phyloP scores from a whole-genome alignment of 2,113 vertebrate species.

The pig (Sus scrofa) region DNA sequence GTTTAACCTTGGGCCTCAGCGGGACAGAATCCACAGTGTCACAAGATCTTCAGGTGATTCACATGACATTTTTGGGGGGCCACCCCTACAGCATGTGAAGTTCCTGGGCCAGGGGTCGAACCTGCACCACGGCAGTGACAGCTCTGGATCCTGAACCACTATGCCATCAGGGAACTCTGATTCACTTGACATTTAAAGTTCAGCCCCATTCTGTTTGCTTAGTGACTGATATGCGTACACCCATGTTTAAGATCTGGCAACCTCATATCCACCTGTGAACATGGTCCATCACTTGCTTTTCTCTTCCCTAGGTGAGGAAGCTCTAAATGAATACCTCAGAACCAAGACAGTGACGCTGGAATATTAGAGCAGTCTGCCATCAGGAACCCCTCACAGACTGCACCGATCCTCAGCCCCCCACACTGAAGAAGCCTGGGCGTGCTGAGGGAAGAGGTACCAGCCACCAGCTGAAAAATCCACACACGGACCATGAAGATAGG shows the following conservation, averaged over 20 bases:
- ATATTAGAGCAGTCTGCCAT: slow-evolving; percentile 87
- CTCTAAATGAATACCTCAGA: slow-evolving; percentile 96
- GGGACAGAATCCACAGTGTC: background rate
- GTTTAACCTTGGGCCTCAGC: fast-evolving
- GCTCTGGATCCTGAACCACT: too few species aligned
- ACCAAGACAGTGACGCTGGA: slow-evolving; percentile 98
- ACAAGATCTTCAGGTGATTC: background rate
- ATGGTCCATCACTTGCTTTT: background rate
- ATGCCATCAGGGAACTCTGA: too few species aligned
- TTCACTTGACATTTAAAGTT: background rate
- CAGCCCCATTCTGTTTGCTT: background rate
- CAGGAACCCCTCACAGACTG: background rate
- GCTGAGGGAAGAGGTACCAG: background rate
- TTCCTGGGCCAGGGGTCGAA: too few species aligned
- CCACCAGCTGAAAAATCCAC: background rate
- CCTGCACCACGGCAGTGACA: too few species aligned
- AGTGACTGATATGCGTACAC: background rate
- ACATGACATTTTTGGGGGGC: too few species aligned
- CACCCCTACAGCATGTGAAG: too few species aligned
- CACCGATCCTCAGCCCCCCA: background rate
- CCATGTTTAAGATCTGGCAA: background rate
- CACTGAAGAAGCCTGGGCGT: background rate
- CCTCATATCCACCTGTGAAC: background rate
- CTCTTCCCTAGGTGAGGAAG: slow-evolving; percentile 93
- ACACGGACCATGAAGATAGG: background rate